Base-by-base conservation (phyloP, 2,888 invertebrate genomes). In the Agrochola macilenta region DNA sequence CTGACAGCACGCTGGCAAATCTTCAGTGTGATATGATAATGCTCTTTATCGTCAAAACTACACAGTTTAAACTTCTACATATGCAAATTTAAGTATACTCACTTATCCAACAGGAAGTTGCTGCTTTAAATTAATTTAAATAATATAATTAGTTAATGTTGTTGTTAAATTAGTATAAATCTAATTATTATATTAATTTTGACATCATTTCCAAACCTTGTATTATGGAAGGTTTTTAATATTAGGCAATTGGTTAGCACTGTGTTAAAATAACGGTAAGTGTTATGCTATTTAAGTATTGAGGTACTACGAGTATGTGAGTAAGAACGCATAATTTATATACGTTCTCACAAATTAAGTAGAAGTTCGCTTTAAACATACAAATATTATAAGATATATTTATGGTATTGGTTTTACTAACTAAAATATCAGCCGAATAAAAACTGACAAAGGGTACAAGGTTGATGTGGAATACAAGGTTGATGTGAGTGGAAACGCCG, bases 211-310 rank as follows among this genome's bases (percentile, higher is more conserved):
- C 79, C 20, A 57, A 74, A 76, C 17, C 35, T 57, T 71, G 57
- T 68, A 57, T 65, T 39, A 49, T 60, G 74, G 54, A 65, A 76
- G 75, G 78, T 64, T 61, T 14, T 23, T 60, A 9, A 8, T 65
- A n/a, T 82, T 76, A 30, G 14, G 70, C 49, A 82, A 86, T 78
- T 61, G 58, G 68, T 69, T 39, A 69, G 54, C 43, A 69, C 66
- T 74, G 66, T 77, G 64, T 73, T 75, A 35, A 52, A 46, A 57
- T 64, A 66, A 39, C n/a, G 7, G 30, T 43, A 68, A 66, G 39
- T 71, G 72, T 77, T 78, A 76, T 76, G 73, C 69, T 69, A 12
- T 64, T n/a, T 70, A 69, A 64, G 12, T 86, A 82, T 70, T 76
- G 75, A 76, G 79, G 79, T 76, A 63, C 23, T 49, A 2, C 58